Conservation (phyloP, 2,113 vertebrate genomes). For the Aspidoscelis tigris region DNA sequence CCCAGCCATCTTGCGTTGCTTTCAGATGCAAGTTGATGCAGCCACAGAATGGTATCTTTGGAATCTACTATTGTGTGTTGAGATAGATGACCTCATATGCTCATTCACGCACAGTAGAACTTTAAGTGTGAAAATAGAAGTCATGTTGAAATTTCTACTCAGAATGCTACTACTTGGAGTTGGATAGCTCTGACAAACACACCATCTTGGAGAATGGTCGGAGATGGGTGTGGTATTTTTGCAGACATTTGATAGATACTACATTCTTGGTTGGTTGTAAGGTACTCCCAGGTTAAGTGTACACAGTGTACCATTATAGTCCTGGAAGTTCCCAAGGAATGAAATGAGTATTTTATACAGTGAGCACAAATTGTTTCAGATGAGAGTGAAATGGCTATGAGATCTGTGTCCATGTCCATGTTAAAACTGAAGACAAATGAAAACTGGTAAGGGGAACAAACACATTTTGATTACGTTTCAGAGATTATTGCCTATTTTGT, state of each 20-base stretch:
- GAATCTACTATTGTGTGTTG: not conserved
- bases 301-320: not conserved
- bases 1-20: not conserved
- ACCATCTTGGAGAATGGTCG: not conserved
- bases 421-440: not conserved
- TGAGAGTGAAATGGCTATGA: not conserved
- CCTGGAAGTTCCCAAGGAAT: not conserved
- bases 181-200: too few species aligned
- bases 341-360: not conserved
- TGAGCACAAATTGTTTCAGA: not conserved
- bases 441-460: not conserved
- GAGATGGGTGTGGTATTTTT: not conserved
- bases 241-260: not conserved
- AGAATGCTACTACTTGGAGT: too few species aligned
- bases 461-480: not conserved
- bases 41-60: conserved; percentile 1
- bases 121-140: not conserved
- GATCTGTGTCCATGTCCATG: not conserved
- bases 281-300: not conserved
- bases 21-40: not conserved
- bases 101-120: conserved; percentile 6
- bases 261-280: not conserved
- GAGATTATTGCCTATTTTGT: conserved; percentile 35
- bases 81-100: conserved; percentile 15
- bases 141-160: not conserved